Evolutionary conservation across 2,797 vertebrate genomes (phyloP).

Genomic region (Discoglossus pictus): DNA sequence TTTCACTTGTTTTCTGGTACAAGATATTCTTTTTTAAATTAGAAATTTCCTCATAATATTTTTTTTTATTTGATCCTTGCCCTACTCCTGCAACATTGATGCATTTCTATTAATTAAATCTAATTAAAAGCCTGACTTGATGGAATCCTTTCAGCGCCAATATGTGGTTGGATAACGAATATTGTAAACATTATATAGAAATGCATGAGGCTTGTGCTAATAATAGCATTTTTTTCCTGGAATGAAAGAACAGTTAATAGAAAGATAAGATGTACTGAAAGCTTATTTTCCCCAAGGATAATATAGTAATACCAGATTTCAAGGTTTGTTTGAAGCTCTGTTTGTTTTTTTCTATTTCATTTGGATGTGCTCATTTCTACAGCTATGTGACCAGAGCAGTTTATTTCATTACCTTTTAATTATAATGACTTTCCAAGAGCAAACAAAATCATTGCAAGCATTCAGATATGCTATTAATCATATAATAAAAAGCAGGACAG

Average conservation of each 20-base stretch:
- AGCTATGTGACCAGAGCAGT: conserved; percentile 1
- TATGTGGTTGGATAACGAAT: conserved; percentile 31
- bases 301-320: conserved; percentile 15
- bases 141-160: conserved; percentile 21
- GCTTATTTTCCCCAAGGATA: conserved; percentile 37
- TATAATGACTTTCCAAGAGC: conserved; percentile 3
- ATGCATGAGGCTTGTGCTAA: conserved; percentile 36
- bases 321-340: neutral
- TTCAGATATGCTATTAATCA: conserved; percentile 20
- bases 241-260: conserved; percentile 47
- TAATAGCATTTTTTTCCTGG: conserved; percentile 43
- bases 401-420: conserved; percentile 20
- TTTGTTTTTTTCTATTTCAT: conserved; percentile 1
- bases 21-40: too few species aligned
- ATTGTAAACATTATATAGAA: conserved; percentile 46
- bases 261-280: conserved; percentile 43
- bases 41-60: conserved; percentile 1
- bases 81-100: conserved; percentile 2
- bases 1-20: too few species aligned
- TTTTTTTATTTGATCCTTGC: conserved; percentile 3
- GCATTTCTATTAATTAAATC: conserved; percentile 38
- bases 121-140: conserved; percentile 34
- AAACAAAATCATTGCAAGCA: neutral
- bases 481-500: neutral
- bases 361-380: conserved; percentile 9